phyloP scores from a whole-genome alignment of 92 coral and sea anemone genomes.

The Montipora capitata region DNA sequence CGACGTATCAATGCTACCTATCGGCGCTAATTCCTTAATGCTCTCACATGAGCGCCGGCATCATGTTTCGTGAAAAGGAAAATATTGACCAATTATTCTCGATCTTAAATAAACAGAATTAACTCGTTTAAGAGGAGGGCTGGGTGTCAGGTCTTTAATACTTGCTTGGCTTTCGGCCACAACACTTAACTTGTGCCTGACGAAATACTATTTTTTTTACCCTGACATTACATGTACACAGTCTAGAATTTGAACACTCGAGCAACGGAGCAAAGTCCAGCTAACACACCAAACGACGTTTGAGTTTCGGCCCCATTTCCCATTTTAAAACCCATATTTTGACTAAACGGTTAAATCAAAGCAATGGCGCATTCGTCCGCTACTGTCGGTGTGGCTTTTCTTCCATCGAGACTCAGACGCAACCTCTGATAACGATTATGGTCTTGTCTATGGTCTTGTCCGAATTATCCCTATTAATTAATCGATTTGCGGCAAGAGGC shows the following conservation, averaged over 20 bases:
- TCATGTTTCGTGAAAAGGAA: slow-evolving; percentile 12
- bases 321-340: not conserved
- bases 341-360: not conserved
- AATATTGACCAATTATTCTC: slow-evolving; percentile 14
- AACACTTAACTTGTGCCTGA: not conserved
- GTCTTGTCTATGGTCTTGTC: not conserved
- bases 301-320: not conserved
- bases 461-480: not conserved
- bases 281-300: not conserved
- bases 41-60: slow-evolving; percentile 13
- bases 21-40: slow-evolving; percentile 5
- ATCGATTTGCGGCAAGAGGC: not conserved
- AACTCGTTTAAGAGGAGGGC: slow-evolving; percentile 14
- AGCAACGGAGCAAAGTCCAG: not conserved
- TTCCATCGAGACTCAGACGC: not conserved
- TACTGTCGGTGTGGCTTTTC: not conserved
- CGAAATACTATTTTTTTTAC: not conserved
- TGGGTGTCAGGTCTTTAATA: not conserved
- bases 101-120: slow-evolving; percentile 1
- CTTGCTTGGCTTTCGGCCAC: slow-evolving; percentile 15
- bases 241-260: not conserved
- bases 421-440: not conserved
- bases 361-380: not conserved
- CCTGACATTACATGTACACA: not conserved
- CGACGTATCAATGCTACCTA: not conserved